Base-by-base conservation (phyloP, 2,888 invertebrate species). In the Synergus gifuensis region DNA sequence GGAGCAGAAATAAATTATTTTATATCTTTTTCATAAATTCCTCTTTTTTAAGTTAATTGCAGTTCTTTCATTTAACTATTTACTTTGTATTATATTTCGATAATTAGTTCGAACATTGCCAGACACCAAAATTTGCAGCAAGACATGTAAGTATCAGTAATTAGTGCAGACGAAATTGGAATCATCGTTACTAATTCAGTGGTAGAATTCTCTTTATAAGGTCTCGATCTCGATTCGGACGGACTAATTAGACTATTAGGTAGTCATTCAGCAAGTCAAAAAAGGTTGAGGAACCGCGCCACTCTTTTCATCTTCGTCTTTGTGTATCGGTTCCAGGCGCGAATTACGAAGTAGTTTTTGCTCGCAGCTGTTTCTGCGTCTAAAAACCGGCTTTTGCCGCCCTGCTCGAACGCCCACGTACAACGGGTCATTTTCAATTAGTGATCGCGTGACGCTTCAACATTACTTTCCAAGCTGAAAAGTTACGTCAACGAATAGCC, bases 221-320 rank as follows among this genome's bases (percentile, higher is more conserved):
- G 85, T 64, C 46, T 28, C 79, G 79, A 49, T 76, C 60, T 60
- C 60, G 60, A 60, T 60, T 22, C 73, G 77, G 46, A 64, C 49
- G 79, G 80, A 81, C 85, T 85, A 87, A 87, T 87, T 87, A 87
- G 87, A 86, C 87, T 87, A 85, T 87, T 87, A 85, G 83, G 81
- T 80, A 79, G 67, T 79, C 81, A 78, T 73, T 69, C 60, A 76
- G 40, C 49, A 62, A 36, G 12, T 79, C 81, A 81, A 83, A 83
- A 85, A 84, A 85, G 82, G 83, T 81, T 77, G 84, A 81, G 76
- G 80, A 69, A 66, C 81, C 60, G 62, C 77, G 76, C 77, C 62
- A 78, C 76, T 69, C 49, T 44, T 79, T 16, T 18, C 64, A 63
- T 64, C 82, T 60, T 60, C 22, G 22, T 18, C 60, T 22, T 60